These are phyloP conservation scores for Pocota personata DNA, from an alignment of 2,888 invertebrate genomes.

Conservation along the genomic window DNA sequence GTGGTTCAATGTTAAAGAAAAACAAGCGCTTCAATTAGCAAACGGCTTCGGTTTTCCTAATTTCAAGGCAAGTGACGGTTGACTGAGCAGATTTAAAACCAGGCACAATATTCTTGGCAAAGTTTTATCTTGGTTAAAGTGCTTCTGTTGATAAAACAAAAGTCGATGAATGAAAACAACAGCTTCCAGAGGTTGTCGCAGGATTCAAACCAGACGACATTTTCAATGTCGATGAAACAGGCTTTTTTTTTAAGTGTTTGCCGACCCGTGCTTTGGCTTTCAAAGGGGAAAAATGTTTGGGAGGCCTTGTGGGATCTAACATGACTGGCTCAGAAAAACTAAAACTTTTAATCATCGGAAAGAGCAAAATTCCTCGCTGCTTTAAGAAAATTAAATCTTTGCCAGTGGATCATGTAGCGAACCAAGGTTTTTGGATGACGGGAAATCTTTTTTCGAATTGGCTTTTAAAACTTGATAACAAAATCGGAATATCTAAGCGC, in stretches of 20 bases:
- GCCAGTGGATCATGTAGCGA: not conserved
- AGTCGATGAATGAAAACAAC: conserved; percentile 31
- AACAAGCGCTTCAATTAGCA: too few relatives aligned
- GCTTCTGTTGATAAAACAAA: too few relatives aligned
- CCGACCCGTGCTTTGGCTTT: too few relatives aligned
- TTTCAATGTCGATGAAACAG: conserved; percentile 13
- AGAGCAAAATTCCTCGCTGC: too few relatives aligned
- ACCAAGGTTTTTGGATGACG: not conserved
- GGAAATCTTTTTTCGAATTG: not conserved
- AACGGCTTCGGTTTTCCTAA: not conserved
- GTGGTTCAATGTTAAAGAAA: too few relatives aligned
- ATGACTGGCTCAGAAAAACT: conserved; percentile 26
- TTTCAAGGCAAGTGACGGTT: not conserved
- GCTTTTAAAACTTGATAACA: not conserved
- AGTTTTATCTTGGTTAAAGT: conserved; percentile 27
- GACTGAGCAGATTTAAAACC: conserved; percentile 9
- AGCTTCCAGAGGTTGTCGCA: conserved; percentile 1
- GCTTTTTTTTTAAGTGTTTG: conserved; percentile 21
- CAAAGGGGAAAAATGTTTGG: conserved; percentile 2
- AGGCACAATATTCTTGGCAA: conserved; percentile 2
- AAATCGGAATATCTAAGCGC: not conserved
- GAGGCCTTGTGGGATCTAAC: conserved; percentile 1
- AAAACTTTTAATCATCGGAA: not conserved
- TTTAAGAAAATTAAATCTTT: too few relatives aligned
- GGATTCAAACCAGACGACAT: too few relatives aligned